These are phyloP conservation scores for Oreonectes daqikongensis DNA, from an alignment of 2,797 vertebrate genomes.

Conservation along the genomic window DNA sequence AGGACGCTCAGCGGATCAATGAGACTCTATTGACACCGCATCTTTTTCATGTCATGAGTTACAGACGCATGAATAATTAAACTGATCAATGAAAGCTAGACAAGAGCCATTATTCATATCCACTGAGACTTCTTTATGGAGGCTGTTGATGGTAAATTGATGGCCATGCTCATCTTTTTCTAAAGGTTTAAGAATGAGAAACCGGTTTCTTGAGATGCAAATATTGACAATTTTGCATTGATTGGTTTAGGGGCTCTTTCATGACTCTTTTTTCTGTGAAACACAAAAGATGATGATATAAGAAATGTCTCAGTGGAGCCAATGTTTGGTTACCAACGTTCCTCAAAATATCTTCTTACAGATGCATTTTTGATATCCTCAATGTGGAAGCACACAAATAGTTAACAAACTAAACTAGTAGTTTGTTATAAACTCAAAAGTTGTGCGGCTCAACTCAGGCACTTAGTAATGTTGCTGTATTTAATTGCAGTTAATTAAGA, in stretches of 20 bases:
- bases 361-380: no score
- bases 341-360: no score
- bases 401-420: no score
- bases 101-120: slow-evolving; percentile 46
- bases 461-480: slow-evolving; percentile 10
- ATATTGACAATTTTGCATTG: background rate
- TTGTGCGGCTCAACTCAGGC: background rate
- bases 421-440: background rate
- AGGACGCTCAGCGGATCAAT: slow-evolving; percentile 45
- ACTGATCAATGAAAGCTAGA: slow-evolving; percentile 47
- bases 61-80: slow-evolving; percentile 54
- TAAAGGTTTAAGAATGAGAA: background rate
- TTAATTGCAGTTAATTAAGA: slow-evolving; percentile 29
- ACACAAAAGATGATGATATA: no score
- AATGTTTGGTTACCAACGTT: no score
- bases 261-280: no score
- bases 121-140: slow-evolving; percentile 35
- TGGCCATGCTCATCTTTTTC: slow-evolving; percentile 28
- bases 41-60: slow-evolving; percentile 53
- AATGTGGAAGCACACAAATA: no score
- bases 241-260: no score
- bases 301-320: no score
- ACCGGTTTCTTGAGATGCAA: background rate
- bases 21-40: slow-evolving; percentile 41
- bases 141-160: slow-evolving; percentile 14